Percentiles rank a stretch among this genome's conserved stretches.
Evolutionary conservation across 2,888 invertebrate species (phyloP).

Genomic region (Philhelius pedissequus): DNA sequence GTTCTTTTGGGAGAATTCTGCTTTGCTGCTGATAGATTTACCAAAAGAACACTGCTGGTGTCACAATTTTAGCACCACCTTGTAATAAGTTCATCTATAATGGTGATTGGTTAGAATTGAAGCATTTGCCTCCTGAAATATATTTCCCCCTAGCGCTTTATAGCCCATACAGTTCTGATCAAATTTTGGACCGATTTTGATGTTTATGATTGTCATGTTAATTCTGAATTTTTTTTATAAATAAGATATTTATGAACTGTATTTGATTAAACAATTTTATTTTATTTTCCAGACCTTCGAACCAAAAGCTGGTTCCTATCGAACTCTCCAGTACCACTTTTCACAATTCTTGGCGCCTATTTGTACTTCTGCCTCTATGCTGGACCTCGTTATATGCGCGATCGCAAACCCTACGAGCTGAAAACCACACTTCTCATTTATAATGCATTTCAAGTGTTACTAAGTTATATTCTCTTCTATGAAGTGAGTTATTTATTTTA

Average conservation of each 20-base stretch:
- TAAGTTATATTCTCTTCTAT: constrained; percentile 89
- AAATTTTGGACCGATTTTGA: too few species aligned
- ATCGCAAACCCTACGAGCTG: constrained; percentile 90
- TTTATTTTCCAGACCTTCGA: constrained; percentile 81
- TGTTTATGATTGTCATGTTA: too few species aligned
- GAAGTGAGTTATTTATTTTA: constrained; percentile 80
- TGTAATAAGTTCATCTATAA: too few species aligned
- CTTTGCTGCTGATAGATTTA: too few species aligned
- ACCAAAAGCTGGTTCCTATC: constrained; percentile 88
- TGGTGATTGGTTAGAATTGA: too few species aligned
- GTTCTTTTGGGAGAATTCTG: too few species aligned
- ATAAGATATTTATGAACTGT: not conserved
- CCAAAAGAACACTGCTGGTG: too few species aligned
- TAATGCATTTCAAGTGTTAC: constrained; percentile 92
- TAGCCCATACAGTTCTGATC: too few species aligned
- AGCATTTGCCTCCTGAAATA: too few species aligned
- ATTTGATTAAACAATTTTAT: not conserved
- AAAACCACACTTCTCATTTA: constrained; percentile 89
- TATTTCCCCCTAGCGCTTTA: too few species aligned
- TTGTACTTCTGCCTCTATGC: constrained; percentile 87
- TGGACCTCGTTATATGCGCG: constrained; percentile 93
- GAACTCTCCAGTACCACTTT: constrained; percentile 84
- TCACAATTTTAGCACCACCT: too few species aligned
- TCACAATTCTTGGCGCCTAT: constrained; percentile 85
- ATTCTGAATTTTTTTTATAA: too few species aligned